Base-by-base conservation (phyloP, 2,888 invertebrate genomes). In the Rhorus exstirpatorius region DNA sequence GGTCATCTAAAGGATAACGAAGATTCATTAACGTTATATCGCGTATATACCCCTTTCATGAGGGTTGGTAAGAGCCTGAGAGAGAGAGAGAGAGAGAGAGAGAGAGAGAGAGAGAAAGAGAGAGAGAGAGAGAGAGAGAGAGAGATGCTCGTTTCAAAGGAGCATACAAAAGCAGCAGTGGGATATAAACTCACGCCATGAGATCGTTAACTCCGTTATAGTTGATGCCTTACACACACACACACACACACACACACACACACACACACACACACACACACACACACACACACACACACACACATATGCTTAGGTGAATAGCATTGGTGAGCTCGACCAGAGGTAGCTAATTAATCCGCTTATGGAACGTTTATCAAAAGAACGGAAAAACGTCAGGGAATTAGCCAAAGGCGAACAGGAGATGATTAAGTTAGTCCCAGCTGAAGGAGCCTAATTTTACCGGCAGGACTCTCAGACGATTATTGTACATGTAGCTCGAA, bases 271-370 rank as follows among this genome's bases (percentile, higher is more conserved):
- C n/a, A n/a, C n/a, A n/a, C n/a, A n/a, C n/a, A n/a, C n/a, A n/a
- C n/a, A n/a, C n/a, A n/a, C n/a, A n/a, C n/a, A n/a, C n/a, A n/a
- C n/a, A n/a, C 24, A 61, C 14, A 46, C 0, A 24, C 7, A 41
- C 8, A 21, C n/a, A 41, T 21, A 60, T 60, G 12, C 31, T 35
- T 0, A 35, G 31, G 10, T 31, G 14, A 17, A 41, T 65, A 2
- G 35, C 35, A 17, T 21, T 44, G 49, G 71, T 17, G 72, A 72
- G 71, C 75, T 80, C 80, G 81, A 79, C 74, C 77, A 85, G 24
- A 38, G 84, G 83, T 81, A 84, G 85, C 89, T 90, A 90, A 90
- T 90, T 90, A 90, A 89, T 90, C 88, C 87, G 86, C 88, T 89
- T 89, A 88, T 84, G 85, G 86, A 88, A 81, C 84, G 85, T 86